Percentiles rank a stretch among this genome's conserved stretches.
Conservation (phyloP, 2,888 invertebrate species). For the Acronicta psi region DNA sequence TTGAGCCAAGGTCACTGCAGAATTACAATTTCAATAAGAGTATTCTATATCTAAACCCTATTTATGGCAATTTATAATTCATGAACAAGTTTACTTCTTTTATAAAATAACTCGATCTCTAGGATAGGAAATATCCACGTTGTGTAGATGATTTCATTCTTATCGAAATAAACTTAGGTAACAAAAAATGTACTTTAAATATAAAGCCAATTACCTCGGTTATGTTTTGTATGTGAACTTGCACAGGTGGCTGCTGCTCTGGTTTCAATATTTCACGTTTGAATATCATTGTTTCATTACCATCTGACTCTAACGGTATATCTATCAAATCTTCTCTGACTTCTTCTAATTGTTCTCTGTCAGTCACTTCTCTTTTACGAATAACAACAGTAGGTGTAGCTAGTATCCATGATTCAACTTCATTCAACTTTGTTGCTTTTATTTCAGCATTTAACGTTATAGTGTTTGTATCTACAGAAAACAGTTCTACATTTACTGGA, state of each 20-base stretch:
- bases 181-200: neutral
- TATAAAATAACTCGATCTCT: no score
- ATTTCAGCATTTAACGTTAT: constrained; percentile 62
- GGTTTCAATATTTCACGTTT: constrained; percentile 85
- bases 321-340: constrained; percentile 77
- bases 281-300: constrained; percentile 77
- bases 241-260: constrained; percentile 88
- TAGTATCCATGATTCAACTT: constrained; percentile 79
- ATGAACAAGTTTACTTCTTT: no score
- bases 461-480: constrained; percentile 64
- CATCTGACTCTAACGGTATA: constrained; percentile 79
- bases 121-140: no score
- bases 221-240: constrained; percentile 91
- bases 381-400: constrained; percentile 77
- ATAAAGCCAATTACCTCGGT: constrained; percentile 74
- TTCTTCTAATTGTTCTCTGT: constrained; percentile 64
- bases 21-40: no score
- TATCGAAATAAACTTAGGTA: no score
- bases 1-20: no score
- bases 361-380: constrained; percentile 75
- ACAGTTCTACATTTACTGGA: constrained; percentile 60
- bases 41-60: no score
- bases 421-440: constrained; percentile 70
- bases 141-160: no score
- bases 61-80: no score